Evolutionary conservation across 2,113 vertebrate species (phyloP), one percentile per base, ranked within the genome.

Genomic region (Leucosticte australis): DNA sequence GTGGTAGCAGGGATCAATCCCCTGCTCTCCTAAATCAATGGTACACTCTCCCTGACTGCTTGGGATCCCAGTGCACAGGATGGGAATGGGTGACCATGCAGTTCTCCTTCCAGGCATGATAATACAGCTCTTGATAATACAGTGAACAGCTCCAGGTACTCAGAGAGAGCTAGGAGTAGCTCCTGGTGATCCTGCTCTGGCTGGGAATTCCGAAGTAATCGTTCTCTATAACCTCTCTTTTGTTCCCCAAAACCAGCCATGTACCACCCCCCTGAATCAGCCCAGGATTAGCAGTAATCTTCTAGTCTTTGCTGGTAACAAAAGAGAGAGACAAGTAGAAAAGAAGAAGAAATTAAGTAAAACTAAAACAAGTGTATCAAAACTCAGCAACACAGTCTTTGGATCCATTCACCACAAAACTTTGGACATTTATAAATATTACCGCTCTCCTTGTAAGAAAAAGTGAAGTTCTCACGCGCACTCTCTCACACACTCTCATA

Each of bases 401-500:
- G 13, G 9, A 31, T 87, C 26, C 35, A 49, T 35, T 71, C 37
- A 16, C 35, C 30, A 68, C 35, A 65, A 28, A 64, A 56, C 5
- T n/a, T 60, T 9, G 23, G 18, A 79, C 55, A 39, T 12, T 3
- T 49, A 13, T 15, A 65, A 65, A 42, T 70, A 33, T 41, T 78
- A 27, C 24, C 21, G 8, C 13, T 82, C 44, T 31, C 22, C 41
- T 64, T 3, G 1, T 35, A 69, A 37, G 28, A 55, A 67, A 42
- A 69, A 35, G 14, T 74, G 19, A 70, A 70, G 50, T 49, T 65
- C 5, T 2, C 26, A 28, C 0, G 0, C 8, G 55, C 28, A 1
- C 15, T 69, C 18, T 28, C 35, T 53, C n/a, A 56, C 33, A 41
- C 9, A 5, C 24, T 19, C 33, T 28, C 55, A 37, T 30, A 24